Base-by-base conservation (phyloP, 2,797 vertebrate genomes). In the Sus cebifrons region DNA sequence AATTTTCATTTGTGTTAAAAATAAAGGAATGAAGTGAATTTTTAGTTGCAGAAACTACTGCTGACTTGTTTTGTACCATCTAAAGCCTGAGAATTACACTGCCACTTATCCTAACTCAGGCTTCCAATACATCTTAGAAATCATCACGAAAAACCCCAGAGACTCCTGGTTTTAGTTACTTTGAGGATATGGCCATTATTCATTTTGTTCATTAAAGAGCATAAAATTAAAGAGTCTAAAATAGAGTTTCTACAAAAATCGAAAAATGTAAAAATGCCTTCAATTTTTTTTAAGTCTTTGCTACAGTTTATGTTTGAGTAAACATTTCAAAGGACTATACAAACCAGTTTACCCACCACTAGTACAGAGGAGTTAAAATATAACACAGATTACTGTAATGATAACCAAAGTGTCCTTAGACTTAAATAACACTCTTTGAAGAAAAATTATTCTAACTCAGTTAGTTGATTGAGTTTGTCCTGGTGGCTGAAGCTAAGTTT, bases 151-250 rank as follows among this genome's bases (percentile, higher is more conserved):
- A 92, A 88, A 58, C 1, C 14, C 29, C 60, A 25, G 14, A 52
- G 29, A 13, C 25, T 75, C 29, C 32, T 74, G 49, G 68, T 95
- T 86, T 54, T 60, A 91, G 13, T 70, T 88, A 65, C 25, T 84
- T 94, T 13, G 4, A 92, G 6, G 21, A 86, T 32, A 44, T 74
- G 6, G 18, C 21, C 23, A 79, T 92, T 81, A 56, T 36, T 90
- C 15, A 65, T 79, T 83, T 84, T 54, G 27, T 32, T 64, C 25
- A 75, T 68, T 81, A 86, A 85, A 49, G 14, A 52, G 7, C 44
- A 91, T 91, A 89, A 44, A 86, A 97, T 95, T 87, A 89, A 83
- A 94, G 27, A 92, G 11, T 64, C 49, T 86, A 65, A 86, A 89
- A 86, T 74, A 78, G 2, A 64, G 27, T 81, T 92, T 67, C 29